phyloP scores from a whole-genome alignment of 2,797 vertebrate genomes.

The Alosa sapidissima region DNA sequence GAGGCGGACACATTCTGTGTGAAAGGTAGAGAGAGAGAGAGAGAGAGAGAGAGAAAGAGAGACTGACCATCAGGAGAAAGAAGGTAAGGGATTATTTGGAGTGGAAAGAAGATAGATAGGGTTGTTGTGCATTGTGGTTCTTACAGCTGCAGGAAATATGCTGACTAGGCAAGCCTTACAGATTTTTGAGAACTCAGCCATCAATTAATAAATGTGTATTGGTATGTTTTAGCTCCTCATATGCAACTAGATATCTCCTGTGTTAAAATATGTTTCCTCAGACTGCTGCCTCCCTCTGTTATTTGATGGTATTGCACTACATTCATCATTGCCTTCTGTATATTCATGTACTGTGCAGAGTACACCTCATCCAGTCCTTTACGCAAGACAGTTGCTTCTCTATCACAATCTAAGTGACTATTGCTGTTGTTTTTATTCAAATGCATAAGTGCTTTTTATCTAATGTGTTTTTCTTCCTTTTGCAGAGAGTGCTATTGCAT shows the following conservation, averaged over 20 bases:
- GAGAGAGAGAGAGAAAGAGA: conserved; percentile 6
- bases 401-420: not conserved
- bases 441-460: not conserved
- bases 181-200: not conserved
- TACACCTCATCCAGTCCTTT: not conserved
- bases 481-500: conserved; percentile 68
- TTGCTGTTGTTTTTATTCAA: not conserved
- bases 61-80: not conserved
- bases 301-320: not conserved
- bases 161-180: not conserved
- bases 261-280: not conserved
- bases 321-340: not conserved
- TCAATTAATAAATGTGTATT: not conserved
- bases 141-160: not conserved
- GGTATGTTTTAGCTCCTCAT: not conserved
- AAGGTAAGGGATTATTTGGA: not conserved
- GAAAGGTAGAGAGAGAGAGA: conserved; percentile 43
- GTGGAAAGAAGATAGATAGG: not conserved
- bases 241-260: not conserved
- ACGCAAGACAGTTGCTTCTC: not conserved
- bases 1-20: conserved; percentile 52
- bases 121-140: not conserved
- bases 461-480: conserved; percentile 15
- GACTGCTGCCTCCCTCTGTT: not conserved
- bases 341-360: not conserved